These are phyloP conservation scores for Halyomorpha halys DNA, from an alignment of 1,140 invertebrate species.

Conservation along the genomic window DNA sequence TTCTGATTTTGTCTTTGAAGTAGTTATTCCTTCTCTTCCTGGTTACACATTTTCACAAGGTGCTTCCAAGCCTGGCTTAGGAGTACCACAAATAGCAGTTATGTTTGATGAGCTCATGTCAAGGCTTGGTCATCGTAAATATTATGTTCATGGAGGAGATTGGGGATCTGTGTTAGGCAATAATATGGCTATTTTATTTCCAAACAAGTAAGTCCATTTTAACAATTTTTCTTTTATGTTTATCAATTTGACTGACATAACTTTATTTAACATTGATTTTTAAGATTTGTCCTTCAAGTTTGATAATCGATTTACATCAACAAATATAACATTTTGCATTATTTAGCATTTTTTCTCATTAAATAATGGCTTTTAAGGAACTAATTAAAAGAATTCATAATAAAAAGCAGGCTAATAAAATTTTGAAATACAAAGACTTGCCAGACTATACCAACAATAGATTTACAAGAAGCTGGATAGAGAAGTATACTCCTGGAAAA, in stretches of 20 bases:
- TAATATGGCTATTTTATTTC: conserved; percentile 53
- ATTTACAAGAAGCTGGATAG: too few species aligned
- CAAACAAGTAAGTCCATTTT: conserved; percentile 42
- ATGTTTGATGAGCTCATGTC: conserved; percentile 76
- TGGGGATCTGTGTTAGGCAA: conserved; percentile 57
- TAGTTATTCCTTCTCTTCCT: conserved; percentile 68
- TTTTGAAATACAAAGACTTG: too few species aligned
- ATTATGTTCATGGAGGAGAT: conserved; percentile 77
- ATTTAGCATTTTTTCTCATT: too few species aligned
- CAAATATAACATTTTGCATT: too few species aligned
- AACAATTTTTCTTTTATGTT: background rate
- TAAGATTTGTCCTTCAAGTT: too few species aligned
- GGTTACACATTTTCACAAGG: conserved; percentile 76
- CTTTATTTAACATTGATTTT: too few species aligned
- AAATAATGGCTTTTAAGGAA: too few species aligned
- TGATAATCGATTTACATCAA: too few species aligned
- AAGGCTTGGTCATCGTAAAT: conserved; percentile 62
- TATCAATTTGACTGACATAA: conserved; percentile 2
- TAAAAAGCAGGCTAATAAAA: too few species aligned
- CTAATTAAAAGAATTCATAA: too few species aligned
- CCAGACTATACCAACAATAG: too few species aligned
- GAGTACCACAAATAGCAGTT: conserved; percentile 50
- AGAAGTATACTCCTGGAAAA: too few species aligned
- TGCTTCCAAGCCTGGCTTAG: conserved; percentile 49
- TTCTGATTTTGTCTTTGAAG: conserved; percentile 60